Base-by-base conservation (phyloP, 1,140 invertebrate species). In the Plutomurus gul region DNA sequence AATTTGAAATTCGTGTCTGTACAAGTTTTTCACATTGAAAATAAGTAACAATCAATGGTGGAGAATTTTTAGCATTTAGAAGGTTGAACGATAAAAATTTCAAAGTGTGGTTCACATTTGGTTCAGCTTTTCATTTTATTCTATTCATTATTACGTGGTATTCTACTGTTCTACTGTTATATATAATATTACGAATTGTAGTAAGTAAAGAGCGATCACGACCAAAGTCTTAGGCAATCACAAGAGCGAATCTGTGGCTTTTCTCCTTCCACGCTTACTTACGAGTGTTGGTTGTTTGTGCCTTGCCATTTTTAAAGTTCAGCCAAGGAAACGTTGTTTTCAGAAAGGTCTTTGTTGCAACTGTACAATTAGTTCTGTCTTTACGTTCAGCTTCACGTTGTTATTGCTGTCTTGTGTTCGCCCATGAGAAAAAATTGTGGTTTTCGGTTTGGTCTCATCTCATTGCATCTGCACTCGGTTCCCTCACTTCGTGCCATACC, bases 371-470 rank as follows among this genome's bases (percentile, higher is more conserved):
- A 33, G 56, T 65, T 65, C 27, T 65, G 18, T 65, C n/a, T 65
- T 36, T 65, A 16, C 27, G 25, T 60, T 65, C 13, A 11, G 10
- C 30, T 13, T 56, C 20, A 13, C 22, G 30, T 56, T 20, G 27
- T 56, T 33, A n/a, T n/a, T n/a, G n/a, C n/a, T n/a, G n/a, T n/a
- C n/a, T n/a, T n/a, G n/a, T n/a, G n/a, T n/a, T n/a, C n/a, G n/a
- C n/a, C 25, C 11, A 65, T 25, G 13, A 33, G 30, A 65, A 65
- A 65, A 65, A 65, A 27, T 65, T 65, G 56, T 65, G 56, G 56
- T 65, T 65, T 65, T 65, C 56, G 56, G 56, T 65, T 65, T 65
- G 56, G 56, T 65, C 47, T 51, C 47, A 51, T 51, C 47, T 51
- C 47, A 51, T 22, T 33, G 56, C 18, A 25, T 65, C 56, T 65